Evolutionary conservation across 2,888 invertebrate species (phyloP), one percentile per base, ranked within the genome.

Genomic region (Chrysolina americana): DNA sequence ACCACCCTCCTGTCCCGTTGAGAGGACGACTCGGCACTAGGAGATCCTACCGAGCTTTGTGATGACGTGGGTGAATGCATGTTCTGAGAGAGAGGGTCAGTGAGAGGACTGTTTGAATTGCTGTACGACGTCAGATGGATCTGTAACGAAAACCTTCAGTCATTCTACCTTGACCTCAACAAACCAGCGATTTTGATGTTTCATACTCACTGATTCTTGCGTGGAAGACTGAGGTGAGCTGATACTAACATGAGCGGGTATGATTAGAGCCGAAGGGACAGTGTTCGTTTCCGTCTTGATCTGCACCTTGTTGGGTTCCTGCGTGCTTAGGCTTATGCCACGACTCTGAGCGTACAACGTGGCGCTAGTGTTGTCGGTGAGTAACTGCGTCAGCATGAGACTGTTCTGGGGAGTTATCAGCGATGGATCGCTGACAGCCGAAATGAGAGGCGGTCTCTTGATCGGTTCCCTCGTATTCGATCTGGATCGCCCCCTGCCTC

Each of bases 301-400:
- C 41, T 79, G 79, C 23, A 83, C 66, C 62, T 79, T 80, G 64
- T 69, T 78, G 9, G 81, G 70, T 19, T 83, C 83, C 41, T 79
- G 74, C 10, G 75, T n/a, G 63, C 69, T 65, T 36, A 79, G 70
- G 19, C 68, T 59, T 21, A 77, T 64, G 65, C 65, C 77, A 56
- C 81, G 81, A 72, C 74, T 82, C 66, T 81, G 81, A 28, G 66
- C 74, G 73, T 78, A 84, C 47, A 82, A 56, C 41, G 75, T n/a
- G 59, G 28, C 68, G 59, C 68, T 77, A 13, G 80, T 73, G 53
- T 65, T 79, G 62, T 81, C 81, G 21, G 94, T 81, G 65, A 97
- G 92, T 78, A 97, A 91, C 85, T 96, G 96, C 64, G 96, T 96
- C 75, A 97, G 91, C 86, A 94, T 91, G 70, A 95, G 94, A 89